Base-by-base conservation (phyloP, 2,797 vertebrate genomes). In the Xenops minutus region DNA sequence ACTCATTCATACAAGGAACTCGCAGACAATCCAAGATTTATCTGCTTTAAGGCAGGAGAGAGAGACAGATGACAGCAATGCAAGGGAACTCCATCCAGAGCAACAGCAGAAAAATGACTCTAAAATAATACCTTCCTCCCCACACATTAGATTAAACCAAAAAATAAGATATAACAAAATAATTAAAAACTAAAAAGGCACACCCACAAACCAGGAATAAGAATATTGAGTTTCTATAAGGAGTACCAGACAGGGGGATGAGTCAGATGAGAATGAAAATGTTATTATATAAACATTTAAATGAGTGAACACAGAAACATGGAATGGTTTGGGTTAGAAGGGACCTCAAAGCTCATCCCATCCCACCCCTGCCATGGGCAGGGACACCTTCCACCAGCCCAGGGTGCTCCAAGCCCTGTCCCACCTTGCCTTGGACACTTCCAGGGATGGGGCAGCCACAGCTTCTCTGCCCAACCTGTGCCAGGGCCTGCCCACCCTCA, bases 1-100 rank as follows among this genome's bases (percentile, higher is more conserved):
- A 92, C 56, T 91, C 83, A 92, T 91, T 94, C 81, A 71, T 22
- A 77, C 20, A 29, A 72, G 86, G 75, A 89, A 89, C 80, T 72
- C 10, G 1, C 73, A 71, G 71, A 34, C 48, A 58, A 46, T 4
- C 67, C 73, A 56, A 54, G 80, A 63, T 14, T 75, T 43, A 75
- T 73, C 85, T 71, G 73, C 83, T 92, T 16, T 13, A 26, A 89
- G 52, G 54, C 9, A 26, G 48, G 72, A 74, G 36, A 55, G 27
- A 75, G 51, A 0, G 3, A 84, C 18, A 27, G 54, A 77, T 3
- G 3, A 58, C 36, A 34, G 43, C 46, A 51, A 4, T 62, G 75
- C 75, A 92, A 75, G 16, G 51, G 30, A 32, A 54, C 29, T 29
- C 51, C 11, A 17, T 52, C 51, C 51, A 54, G 30, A 30, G 39